A percentile compares a stretch with the other conserved stretches of the same genome.
Conservation (phyloP, 2,797 vertebrate species). For the Muscicapa striata region DNA sequence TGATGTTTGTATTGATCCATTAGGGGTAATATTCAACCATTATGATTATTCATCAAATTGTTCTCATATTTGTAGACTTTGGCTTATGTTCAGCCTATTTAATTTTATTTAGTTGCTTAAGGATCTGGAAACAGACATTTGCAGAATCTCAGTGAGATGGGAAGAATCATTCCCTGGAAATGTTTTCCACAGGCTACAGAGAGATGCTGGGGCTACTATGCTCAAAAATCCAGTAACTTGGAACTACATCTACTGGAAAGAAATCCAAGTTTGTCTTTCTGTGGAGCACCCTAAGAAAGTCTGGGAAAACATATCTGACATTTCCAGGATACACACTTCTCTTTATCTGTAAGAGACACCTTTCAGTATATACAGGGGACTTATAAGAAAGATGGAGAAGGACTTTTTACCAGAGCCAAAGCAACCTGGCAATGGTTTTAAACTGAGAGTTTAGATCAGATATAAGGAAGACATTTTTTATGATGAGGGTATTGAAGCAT, state of each 20-base stretch:
- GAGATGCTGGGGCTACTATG: neutral
- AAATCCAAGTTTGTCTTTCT: neutral
- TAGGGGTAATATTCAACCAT: neutral
- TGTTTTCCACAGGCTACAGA: neutral
- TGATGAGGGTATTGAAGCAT: neutral
- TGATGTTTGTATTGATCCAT: neutral
- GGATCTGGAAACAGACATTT: neutral
- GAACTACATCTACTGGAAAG: neutral
- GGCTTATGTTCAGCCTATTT: neutral
- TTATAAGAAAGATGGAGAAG: neutral
- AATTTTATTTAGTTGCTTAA: neutral
- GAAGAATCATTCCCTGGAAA: neutral
- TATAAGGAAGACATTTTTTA: neutral
- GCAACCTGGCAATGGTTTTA: neutral
- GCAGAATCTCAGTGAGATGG: neutral
- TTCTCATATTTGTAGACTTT: neutral
- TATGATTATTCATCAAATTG: neutral
- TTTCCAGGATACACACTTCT: neutral
- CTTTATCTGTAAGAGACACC: neutral
- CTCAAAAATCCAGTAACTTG: neutral
- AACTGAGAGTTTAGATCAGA: neutral
- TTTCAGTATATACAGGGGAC: neutral
- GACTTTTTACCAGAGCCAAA: neutral
- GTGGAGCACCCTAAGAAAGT: neutral
- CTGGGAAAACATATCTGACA: neutral